Conservation (phyloP, 2,797 vertebrate species). For the Corythornis leucogaster region DNA sequence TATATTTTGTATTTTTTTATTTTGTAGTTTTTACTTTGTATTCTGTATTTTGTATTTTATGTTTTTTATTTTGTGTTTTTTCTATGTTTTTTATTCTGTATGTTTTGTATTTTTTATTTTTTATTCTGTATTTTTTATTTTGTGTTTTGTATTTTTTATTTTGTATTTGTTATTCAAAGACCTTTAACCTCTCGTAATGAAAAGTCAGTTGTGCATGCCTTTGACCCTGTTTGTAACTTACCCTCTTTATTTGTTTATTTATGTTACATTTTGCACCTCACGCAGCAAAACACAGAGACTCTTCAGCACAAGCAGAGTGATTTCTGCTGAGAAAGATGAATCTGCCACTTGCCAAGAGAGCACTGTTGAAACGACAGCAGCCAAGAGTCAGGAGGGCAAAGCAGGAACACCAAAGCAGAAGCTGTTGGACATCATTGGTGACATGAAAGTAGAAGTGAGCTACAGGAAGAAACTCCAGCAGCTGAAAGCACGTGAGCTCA, state of each 20-base stretch:
- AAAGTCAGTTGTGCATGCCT: background rate
- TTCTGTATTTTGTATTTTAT: too few relatives aligned
- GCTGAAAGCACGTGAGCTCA: constrained; percentile 47
- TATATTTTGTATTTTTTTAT: too few relatives aligned
- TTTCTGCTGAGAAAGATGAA: constrained; percentile 53
- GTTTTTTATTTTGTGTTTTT: too few relatives aligned
- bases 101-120: too few relatives aligned
- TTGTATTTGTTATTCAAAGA: too few relatives aligned
- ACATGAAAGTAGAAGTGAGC: constrained; percentile 90
- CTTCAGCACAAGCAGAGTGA: constrained; percentile 51
- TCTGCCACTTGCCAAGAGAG: background rate
- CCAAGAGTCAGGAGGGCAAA: background rate
- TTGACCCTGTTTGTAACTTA: background rate
- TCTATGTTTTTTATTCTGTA: too few relatives aligned
- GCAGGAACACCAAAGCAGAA: constrained; percentile 76
- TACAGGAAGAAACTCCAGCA: constrained; percentile 76
- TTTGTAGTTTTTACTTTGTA: too few relatives aligned
- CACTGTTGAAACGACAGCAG: background rate
- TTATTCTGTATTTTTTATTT: too few relatives aligned
- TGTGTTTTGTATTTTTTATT: too few relatives aligned
- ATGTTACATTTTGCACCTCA: background rate
- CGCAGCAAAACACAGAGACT: constrained; percentile 57
- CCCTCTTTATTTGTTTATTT: background rate
- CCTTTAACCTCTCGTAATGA: too few relatives aligned
- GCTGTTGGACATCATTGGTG: constrained; percentile 84